These are phyloP conservation scores for Allacma fusca DNA, from an alignment of 2,888 invertebrate species.

Conservation along the genomic window DNA sequence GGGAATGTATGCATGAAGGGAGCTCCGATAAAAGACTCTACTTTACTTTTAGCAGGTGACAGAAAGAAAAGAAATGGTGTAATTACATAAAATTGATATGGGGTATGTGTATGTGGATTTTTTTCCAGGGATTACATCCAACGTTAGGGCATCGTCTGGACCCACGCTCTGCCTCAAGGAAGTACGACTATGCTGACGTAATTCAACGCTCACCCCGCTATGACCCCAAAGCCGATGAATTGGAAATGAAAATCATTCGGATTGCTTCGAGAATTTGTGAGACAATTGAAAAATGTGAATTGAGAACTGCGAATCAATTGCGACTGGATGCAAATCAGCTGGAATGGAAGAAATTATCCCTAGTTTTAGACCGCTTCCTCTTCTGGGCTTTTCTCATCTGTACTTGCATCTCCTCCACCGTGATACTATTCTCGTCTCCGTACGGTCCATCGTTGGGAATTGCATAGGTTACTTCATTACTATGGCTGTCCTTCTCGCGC, in stretches of 20 bases:
- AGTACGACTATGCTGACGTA: slow-evolving; percentile 63
- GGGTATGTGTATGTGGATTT: slow-evolving; percentile 2
- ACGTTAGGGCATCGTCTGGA: slow-evolving; percentile 73
- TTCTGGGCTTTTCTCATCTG: slow-evolving; percentile 79
- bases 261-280: slow-evolving; percentile 75
- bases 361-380: slow-evolving; percentile 82
- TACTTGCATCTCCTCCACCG: slow-evolving; percentile 79
- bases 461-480: background rate
- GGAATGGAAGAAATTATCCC: slow-evolving; percentile 84
- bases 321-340: slow-evolving; percentile 79
- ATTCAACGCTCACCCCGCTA: slow-evolving; percentile 68
- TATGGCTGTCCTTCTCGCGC: too few relatives aligned
- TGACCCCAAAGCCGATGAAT: slow-evolving; percentile 64
- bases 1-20: too few relatives aligned
- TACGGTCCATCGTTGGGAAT: slow-evolving; percentile 66
- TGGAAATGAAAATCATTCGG: slow-evolving; percentile 73
- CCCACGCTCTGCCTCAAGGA: slow-evolving; percentile 67
- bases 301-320: slow-evolving; percentile 80
- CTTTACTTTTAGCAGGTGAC: too few relatives aligned
- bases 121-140: slow-evolving; percentile 67
- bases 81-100: background rate
- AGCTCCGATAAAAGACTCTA: too few relatives aligned
- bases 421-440: slow-evolving; percentile 76
- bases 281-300: slow-evolving; percentile 82
- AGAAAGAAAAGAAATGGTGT: too few relatives aligned